These are phyloP conservation scores for Trachelus stipa DNA, from an alignment of 2,888 invertebrate species.

Conservation along the genomic window DNA sequence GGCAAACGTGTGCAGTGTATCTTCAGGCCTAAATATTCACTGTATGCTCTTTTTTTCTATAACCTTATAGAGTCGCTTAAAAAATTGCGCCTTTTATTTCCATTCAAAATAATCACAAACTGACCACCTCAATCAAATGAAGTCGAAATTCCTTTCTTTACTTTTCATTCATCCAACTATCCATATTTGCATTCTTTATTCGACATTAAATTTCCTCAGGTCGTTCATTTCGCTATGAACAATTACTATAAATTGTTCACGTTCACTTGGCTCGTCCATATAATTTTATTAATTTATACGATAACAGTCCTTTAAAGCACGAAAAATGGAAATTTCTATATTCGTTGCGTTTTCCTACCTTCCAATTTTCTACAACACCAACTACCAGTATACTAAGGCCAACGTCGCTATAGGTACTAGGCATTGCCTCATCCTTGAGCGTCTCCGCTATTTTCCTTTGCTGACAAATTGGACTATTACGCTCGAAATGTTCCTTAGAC, in stretches of 20 bases:
- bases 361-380: slow-evolving; percentile 36
- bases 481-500: slow-evolving; percentile 32
- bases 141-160: not conserved
- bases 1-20: not conserved
- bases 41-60: not conserved
- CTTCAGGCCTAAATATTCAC: not conserved
- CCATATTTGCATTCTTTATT: not conserved
- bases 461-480: slow-evolving; percentile 60
- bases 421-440: slow-evolving; percentile 31
- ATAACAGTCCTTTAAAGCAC: not conserved
- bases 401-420: not conserved
- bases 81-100: not conserved
- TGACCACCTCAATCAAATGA: not conserved
- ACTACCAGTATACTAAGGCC: not conserved
- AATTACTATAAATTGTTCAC: not conserved
- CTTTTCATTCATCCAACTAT: not conserved
- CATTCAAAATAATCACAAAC: not conserved
- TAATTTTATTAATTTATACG: not conserved
- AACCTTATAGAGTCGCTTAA: not conserved
- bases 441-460: slow-evolving; percentile 55
- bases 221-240: not conserved
- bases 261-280: not conserved
- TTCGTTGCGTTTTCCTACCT: slow-evolving; percentile 33
- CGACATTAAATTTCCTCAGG: not conserved
- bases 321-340: not conserved